These are phyloP conservation scores for Metellina segmentata DNA, from an alignment of 2,888 invertebrate genomes.

Conservation along the genomic window DNA sequence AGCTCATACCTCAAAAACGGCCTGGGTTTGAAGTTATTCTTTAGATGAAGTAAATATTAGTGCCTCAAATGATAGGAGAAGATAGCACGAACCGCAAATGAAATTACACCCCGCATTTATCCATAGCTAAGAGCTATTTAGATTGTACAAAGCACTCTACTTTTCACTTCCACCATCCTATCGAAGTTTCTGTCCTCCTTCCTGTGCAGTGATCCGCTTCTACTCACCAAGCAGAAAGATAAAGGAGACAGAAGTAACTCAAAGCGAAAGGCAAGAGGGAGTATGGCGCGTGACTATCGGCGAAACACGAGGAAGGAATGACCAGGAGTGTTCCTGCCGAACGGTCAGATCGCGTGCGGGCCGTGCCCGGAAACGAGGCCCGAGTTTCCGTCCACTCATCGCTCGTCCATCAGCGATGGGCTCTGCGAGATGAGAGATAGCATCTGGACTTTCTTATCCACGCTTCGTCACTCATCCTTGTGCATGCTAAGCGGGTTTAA, in stretches of 20 bases:
- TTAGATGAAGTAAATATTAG: no score
- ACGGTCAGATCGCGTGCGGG: conserved; percentile 31
- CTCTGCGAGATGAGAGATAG: not conserved
- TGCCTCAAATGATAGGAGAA: no score
- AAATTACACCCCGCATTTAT: no score
- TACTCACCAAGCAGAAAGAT: not conserved
- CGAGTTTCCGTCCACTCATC: conserved; percentile 30
- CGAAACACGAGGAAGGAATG: not conserved
- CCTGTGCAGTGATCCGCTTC: not conserved
- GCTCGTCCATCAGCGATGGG: not conserved
- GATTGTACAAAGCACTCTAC: no score
- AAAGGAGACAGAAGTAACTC: not conserved
- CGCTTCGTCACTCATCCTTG: conserved; percentile 13
- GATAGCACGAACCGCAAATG: no score
- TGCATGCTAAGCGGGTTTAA: not conserved
- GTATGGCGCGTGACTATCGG: conserved; percentile 11
- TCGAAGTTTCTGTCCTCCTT: no score
- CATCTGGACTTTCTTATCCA: conserved; percentile 8
- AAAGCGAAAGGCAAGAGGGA: no score
- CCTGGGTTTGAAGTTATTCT: no score
- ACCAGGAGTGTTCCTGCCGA: not conserved
- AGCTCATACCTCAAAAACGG: no score
- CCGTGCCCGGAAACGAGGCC: conserved; percentile 23
- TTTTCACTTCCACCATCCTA: no score
- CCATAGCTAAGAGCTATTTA: no score